A percentile compares a stretch with the other conserved stretches of the same genome.
These are phyloP conservation scores for Arrhopalites spinosus DNA, from an alignment of 2,888 invertebrate species.

Conservation along the genomic window DNA sequence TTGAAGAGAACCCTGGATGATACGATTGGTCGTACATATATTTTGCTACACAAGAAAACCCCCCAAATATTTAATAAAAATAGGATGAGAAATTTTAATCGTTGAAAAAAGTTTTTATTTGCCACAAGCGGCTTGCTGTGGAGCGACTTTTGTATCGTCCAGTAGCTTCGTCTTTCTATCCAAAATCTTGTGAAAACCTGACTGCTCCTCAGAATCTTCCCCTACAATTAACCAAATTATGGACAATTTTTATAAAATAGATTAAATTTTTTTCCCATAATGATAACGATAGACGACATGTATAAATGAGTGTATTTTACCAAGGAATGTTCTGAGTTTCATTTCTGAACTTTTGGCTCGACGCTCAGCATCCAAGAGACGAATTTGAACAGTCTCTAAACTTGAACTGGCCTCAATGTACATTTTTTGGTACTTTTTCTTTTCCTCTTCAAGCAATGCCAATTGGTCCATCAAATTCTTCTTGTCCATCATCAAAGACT, in stretches of 20 bases:
- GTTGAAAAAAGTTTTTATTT: slow-evolving; percentile 11
- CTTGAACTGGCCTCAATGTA: slow-evolving; percentile 46
- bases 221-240: background rate
- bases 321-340: slow-evolving; percentile 52
- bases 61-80: too few relatives aligned
- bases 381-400: slow-evolving; percentile 44
- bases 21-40: too few relatives aligned
- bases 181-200: slow-evolving; percentile 25
- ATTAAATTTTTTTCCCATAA: background rate
- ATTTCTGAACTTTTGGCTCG: slow-evolving; percentile 54
- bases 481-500: slow-evolving; percentile 52
- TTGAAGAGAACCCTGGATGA: too few relatives aligned
- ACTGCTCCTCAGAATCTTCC: slow-evolving; percentile 24
- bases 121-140: slow-evolving; percentile 37
- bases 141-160: slow-evolving; percentile 38
- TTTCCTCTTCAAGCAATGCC: slow-evolving; percentile 51
- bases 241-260: background rate
- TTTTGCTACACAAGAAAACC: too few relatives aligned
- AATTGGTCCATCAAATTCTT: slow-evolving; percentile 48
- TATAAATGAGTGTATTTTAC: slow-evolving; percentile 18
- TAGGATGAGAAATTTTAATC: background rate
- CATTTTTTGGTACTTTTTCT: slow-evolving; percentile 46
- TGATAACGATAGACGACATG: background rate
- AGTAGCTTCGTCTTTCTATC: slow-evolving; percentile 42
- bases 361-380: slow-evolving; percentile 51